Conservation (phyloP, 2,113 vertebrate genomes). For the Lipophrys pholis region DNA sequence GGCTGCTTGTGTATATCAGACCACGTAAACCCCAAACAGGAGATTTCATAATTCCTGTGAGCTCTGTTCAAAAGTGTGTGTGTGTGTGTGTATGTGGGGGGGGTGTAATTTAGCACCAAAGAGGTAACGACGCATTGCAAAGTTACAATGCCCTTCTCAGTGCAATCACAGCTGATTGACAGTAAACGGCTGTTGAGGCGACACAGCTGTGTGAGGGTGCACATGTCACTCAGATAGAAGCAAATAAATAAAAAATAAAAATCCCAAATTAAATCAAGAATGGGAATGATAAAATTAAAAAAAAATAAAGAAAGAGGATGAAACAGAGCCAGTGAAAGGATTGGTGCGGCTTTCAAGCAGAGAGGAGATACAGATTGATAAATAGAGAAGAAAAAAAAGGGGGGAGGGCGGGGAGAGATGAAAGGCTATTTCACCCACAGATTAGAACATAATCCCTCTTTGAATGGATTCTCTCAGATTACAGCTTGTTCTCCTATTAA, state of each 20-base stretch:
- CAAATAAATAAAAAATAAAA: constrained; percentile 17
- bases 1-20: too few species aligned
- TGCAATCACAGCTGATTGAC: constrained; percentile 62
- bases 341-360: constrained; percentile 41
- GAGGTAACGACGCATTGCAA: constrained; percentile 30
- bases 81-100: background rate
- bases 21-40: too few species aligned
- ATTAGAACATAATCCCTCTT: constrained; percentile 75
- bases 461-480: constrained; percentile 76
- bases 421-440: constrained; percentile 68
- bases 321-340: constrained; percentile 42
- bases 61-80: background rate
- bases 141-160: constrained; percentile 41
- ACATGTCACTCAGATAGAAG: constrained; percentile 24
- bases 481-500: constrained; percentile 73
- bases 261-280: constrained; percentile 55
- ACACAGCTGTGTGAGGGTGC: constrained; percentile 49
- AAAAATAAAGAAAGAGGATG: constrained; percentile 19
- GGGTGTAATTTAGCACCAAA: constrained; percentile 30
- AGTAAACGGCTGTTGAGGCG: constrained; percentile 43
- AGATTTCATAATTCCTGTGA: background rate
- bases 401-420: constrained; percentile 50
- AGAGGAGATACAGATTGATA: constrained; percentile 40
- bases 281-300: constrained; percentile 19
- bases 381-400: constrained; percentile 1